Percentiles rank a stretch among this genome's conserved stretches.
phyloP scores from a whole-genome alignment of 2,888 invertebrate genomes.

The Diploptera punctata region DNA sequence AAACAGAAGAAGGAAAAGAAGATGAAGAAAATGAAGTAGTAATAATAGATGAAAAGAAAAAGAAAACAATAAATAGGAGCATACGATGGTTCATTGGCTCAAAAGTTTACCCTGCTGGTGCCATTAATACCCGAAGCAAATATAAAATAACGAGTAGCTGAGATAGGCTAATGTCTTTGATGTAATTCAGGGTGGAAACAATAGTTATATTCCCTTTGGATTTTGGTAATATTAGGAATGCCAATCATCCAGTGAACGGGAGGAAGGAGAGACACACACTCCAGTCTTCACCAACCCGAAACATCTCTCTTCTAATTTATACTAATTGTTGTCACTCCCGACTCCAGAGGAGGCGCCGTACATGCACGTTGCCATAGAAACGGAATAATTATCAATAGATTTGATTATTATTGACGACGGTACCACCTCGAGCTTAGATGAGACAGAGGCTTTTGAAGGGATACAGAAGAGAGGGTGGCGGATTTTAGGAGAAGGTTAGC shows the following conservation, averaged over 20 bases:
- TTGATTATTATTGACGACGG: conserved; percentile 56
- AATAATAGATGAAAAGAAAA: too few relatives aligned
- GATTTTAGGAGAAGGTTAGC: background rate
- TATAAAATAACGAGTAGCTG: too few relatives aligned
- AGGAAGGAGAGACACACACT: background rate
- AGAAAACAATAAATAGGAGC: too few relatives aligned
- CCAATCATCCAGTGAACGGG: background rate
- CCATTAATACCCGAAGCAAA: too few relatives aligned
- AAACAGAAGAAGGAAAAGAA: too few relatives aligned
- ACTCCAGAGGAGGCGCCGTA: conserved; percentile 1
- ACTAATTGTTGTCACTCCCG: conserved; percentile 54
- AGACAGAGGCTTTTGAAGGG: background rate
- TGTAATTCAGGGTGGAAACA: conserved; percentile 4
- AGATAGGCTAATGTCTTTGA: too few relatives aligned
- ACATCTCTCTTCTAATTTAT: conserved; percentile 52
- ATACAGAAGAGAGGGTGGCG: background rate
- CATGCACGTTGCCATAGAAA: conserved; percentile 53
- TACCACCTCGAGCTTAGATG: conserved; percentile 8
- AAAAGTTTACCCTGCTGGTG: too few relatives aligned
- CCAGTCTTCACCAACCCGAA: background rate
- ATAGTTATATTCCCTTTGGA: conserved; percentile 2
- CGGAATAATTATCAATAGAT: conserved; percentile 57
- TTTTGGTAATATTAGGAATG: conserved; percentile 2
- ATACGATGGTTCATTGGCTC: too few relatives aligned
- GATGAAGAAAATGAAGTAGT: too few relatives aligned